Conservation (phyloP, 2,113 vertebrate species). For the Sula dactylatra region DNA sequence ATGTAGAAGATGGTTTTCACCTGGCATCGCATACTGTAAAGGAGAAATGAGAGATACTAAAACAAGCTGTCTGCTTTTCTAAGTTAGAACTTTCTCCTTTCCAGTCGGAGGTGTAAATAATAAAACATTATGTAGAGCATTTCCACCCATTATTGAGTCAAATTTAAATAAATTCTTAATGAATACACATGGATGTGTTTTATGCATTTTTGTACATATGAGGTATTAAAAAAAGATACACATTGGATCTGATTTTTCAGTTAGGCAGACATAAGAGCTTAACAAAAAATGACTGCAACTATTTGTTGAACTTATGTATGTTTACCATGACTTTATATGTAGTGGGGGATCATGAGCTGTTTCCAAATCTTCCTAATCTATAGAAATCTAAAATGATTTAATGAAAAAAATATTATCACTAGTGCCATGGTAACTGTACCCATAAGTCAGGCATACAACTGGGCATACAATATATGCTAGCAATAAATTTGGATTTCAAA, state of each 20-base stretch:
- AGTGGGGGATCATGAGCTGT: not conserved
- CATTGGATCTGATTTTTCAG: not conserved
- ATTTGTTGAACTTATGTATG: not conserved
- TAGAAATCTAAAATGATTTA: constrained; percentile 1
- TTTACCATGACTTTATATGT: not conserved
- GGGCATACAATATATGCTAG: not conserved
- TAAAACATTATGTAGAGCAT: not conserved
- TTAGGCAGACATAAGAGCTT: not conserved
- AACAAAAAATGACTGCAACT: not conserved
- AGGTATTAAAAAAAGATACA: not conserved
- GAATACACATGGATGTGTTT: not conserved
- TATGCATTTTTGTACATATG: not conserved
- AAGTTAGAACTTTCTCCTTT: not conserved
- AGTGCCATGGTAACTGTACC: not conserved
- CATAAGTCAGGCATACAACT: not conserved
- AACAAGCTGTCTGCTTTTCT: not conserved
- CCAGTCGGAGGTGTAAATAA: not conserved
- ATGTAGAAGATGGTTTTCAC: not conserved
- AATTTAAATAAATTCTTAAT: not conserved
- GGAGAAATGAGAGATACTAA: not conserved
- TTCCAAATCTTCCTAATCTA: not conserved
- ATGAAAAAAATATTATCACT: not conserved
- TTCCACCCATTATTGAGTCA: not conserved
- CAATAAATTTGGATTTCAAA: not conserved
- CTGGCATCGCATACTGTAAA: not conserved